Evolutionary conservation across 2,113 vertebrate genomes (phyloP), one percentile per base, ranked within the genome.

Genomic region (Tychaedon coryphoeus): DNA sequence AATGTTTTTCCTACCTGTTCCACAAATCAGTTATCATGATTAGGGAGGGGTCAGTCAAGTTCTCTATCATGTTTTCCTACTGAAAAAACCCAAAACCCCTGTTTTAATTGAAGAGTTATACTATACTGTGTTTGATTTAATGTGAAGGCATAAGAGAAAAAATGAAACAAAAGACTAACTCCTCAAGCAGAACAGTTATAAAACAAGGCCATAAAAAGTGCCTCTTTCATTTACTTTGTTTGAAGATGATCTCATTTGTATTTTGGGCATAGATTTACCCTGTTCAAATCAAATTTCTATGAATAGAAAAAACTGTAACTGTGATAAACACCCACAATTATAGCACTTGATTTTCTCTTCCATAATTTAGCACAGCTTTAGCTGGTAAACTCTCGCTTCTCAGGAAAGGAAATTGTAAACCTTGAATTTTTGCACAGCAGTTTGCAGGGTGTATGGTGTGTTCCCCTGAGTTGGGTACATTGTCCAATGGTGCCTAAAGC

Each of bases 301-400:
- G 88, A 94, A 97, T 73, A 96, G 94, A 80, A 88, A 81, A 92
- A 91, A 48, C 31, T 81, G 89, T 90, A 95, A 94, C 88, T 96
- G 93, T 92, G 93, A 97, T 90, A 96, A 96, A 97, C 90, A 95
- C 93, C 85, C 92, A 96, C 92, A 96, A 96, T 95, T 94, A 96
- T 53, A 95, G 93, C 95, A 93, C 92, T 96, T 94, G 88, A 95
- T 95, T 95, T 94, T 93, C 78, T 94, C 67, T 96, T 96, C 93
- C 92, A 96, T 95, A 94, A 90, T 93, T 96, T 77, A 93, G 75
- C 79, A 88, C 90, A 94, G 88, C 82, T 94, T 94, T 60, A 90
- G 47, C 64, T 16, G 12, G 65, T 87, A 92, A 95, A 88, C 56
- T 71, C 2, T 87, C 77, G 83, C 43, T 62, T 92, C 92, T 76